A percentile compares a stretch with the other conserved stretches of the same genome.
phyloP scores from a whole-genome alignment of 2,113 vertebrate species.

The Cariama cristata region DNA sequence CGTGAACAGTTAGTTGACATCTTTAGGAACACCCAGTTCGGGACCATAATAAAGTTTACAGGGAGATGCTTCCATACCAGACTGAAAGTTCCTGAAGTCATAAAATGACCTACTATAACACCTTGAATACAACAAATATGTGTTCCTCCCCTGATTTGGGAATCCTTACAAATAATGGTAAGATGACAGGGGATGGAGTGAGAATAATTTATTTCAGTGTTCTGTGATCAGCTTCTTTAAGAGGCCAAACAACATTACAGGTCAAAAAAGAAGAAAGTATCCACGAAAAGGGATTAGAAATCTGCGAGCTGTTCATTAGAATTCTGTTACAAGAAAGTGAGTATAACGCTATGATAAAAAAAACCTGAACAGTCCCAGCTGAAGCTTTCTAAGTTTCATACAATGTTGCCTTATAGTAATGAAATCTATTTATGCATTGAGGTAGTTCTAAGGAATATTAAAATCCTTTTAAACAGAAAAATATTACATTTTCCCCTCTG shows the following conservation, averaged over 20 bases:
- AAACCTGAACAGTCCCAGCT: neutral
- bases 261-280: neutral
- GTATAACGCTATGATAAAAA: neutral
- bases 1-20: neutral
- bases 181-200: neutral
- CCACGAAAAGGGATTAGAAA: neutral
- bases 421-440: neutral
- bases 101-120: neutral
- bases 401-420: neutral
- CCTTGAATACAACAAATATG: neutral
- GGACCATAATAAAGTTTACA: neutral
- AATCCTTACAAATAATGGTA: neutral
- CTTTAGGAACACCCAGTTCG: neutral
- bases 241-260: neutral
- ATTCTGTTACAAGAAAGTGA: neutral
- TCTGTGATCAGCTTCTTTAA: neutral
- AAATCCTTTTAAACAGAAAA: neutral
- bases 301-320: neutral
- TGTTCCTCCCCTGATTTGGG: neutral
- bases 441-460: neutral
- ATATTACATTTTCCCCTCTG: neutral
- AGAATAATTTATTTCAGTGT: neutral
- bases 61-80: neutral
- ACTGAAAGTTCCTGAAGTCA: neutral
- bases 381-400: neutral